Percentiles rank a stretch among this genome's conserved stretches.
Evolutionary conservation across 2,113 vertebrate species (phyloP).

Genomic region (Pachypanchax playfairii): DNA sequence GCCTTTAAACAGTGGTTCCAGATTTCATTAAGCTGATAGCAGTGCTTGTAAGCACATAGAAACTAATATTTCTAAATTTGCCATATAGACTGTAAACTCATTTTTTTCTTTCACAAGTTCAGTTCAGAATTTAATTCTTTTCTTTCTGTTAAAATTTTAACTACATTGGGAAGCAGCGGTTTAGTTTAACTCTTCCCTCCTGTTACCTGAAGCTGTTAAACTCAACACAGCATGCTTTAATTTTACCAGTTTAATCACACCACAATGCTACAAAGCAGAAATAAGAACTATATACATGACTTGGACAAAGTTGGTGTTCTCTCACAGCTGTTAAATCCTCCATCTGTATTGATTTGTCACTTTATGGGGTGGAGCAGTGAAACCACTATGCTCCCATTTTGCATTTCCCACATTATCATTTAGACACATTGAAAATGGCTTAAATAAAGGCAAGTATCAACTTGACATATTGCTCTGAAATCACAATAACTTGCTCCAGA

Average conservation of each 20-base stretch:
- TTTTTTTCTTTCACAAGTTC: too few species aligned
- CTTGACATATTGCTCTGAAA: background rate
- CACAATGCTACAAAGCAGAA: background rate
- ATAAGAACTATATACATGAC: background rate
- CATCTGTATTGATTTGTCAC: slow-evolving; percentile 26
- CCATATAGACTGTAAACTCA: too few species aligned
- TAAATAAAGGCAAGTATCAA: slow-evolving; percentile 4
- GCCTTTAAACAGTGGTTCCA: background rate
- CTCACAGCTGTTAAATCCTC: background rate
- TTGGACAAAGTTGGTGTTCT: background rate
- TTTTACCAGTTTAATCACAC: slow-evolving; percentile 2
- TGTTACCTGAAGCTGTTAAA: background rate
- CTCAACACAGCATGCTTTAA: background rate
- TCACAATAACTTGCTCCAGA: slow-evolving; percentile 1
- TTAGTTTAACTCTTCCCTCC: background rate
- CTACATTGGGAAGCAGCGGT: background rate
- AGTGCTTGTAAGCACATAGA: background rate
- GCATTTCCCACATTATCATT: slow-evolving; percentile 3
- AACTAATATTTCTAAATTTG: background rate
- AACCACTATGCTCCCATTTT: background rate
- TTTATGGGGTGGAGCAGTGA: background rate
- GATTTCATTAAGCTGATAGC: background rate
- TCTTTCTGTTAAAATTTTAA: background rate
- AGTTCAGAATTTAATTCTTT: background rate
- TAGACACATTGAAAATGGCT: slow-evolving; percentile 1